phyloP scores from a whole-genome alignment of 2,113 vertebrate genomes.

The Microcebus ravelobensis region DNA sequence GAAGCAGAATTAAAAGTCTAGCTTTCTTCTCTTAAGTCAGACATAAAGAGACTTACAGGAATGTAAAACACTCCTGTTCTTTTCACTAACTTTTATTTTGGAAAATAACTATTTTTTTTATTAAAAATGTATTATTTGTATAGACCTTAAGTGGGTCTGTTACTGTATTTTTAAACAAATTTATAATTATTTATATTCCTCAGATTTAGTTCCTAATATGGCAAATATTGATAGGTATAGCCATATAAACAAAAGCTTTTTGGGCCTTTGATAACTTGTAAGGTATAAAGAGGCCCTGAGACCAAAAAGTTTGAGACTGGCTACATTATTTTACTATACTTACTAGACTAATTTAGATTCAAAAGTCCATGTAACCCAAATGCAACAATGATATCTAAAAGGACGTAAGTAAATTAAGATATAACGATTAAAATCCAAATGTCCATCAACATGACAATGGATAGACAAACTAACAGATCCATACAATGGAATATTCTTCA shows the following conservation, averaged over 20 bases:
- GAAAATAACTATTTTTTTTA: constrained; percentile 10
- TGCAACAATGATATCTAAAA: not conserved
- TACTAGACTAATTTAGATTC: not conserved
- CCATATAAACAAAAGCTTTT: constrained; percentile 4
- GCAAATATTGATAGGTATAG: not conserved
- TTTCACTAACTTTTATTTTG: not conserved
- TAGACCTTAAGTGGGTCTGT: not conserved
- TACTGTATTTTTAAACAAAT: constrained; percentile 3
- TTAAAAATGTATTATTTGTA: not conserved
- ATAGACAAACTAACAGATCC: not conserved
- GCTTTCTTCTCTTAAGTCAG: not conserved
- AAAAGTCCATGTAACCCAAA: constrained; percentile 2
- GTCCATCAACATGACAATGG: not conserved
- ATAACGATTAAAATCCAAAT: constrained; percentile 16
- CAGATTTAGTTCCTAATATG: not conserved
- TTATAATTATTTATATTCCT: not conserved
- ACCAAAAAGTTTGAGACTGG: not conserved
- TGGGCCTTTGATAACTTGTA: not conserved
- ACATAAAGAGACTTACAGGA: not conserved
- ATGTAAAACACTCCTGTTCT: not conserved
- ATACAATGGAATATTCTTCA: not conserved
- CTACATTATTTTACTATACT: not conserved
- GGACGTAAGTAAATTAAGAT: constrained; percentile 18
- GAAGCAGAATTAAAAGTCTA: not conserved
- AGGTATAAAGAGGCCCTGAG: not conserved